Base-by-base conservation (phyloP, 1,140 invertebrate species). In the Harpegnathos saltator region DNA sequence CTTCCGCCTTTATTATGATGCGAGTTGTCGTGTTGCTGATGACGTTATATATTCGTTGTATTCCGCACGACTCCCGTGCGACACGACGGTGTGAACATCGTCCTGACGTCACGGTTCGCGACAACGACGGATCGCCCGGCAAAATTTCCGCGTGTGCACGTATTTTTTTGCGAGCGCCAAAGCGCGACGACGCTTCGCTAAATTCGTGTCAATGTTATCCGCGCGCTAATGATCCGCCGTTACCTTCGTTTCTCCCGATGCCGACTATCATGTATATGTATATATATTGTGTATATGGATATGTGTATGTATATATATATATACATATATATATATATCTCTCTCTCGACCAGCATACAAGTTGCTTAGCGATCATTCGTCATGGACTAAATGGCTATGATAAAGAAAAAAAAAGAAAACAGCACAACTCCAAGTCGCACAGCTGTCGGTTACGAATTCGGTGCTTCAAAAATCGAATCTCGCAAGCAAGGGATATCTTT, bases 1-100 rank as follows among this genome's bases (percentile, higher is more conserved):
- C 92, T 93, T 93, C 91, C 90, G 91, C 88, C 82, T 84, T 85
- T 91, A 89, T 90, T 92, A 86, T 85, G 81, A 84, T 83, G 48
- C 84, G 14, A 84, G 50, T 54, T 65, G 38, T 56, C 48, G 59
- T 22, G 63, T 4, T 48, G 38, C 9, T 33, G 38, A 26, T 65
- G n/a, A 66, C 50, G 29, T 77, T 77, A 54, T 77, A 54, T 38
- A 54, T 66, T 66, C 44, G 38, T 44, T 44, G 11, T 44, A 44
- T 29, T 19, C 11, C 17, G 56, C 1, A n/a, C 48, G n/a, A 9
- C 38, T 54, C 7, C n/a, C 61, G 48, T 24, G 38, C 29, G n/a
- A 3, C 62, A 33, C 24, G 38, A 44, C 38, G 83, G 82, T 77
- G 85, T 81, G 83, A 72, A 85, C 82, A 80, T 68, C 54, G 61